Evolutionary conservation across 2,888 invertebrate genomes (phyloP).

Genomic region (Agonum fuliginosum): DNA sequence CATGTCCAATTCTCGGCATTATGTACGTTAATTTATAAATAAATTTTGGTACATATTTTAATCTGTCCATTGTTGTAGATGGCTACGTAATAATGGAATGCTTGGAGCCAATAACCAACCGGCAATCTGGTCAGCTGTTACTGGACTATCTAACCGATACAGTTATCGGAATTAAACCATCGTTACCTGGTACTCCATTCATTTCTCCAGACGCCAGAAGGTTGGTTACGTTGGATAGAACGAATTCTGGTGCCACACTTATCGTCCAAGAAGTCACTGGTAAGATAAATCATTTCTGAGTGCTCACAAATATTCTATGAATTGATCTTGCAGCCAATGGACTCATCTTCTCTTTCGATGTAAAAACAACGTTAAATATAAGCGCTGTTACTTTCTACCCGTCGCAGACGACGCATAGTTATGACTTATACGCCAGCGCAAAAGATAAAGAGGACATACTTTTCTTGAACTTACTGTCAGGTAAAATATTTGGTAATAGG

Average conservation of each 20-base stretch:
- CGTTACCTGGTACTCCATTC: constrained; percentile 79
- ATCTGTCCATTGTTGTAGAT: constrained; percentile 75
- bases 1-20: constrained; percentile 82
- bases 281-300: constrained; percentile 70
- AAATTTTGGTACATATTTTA: constrained; percentile 32
- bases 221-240: constrained; percentile 80
- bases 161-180: constrained; percentile 78
- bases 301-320: too few species aligned
- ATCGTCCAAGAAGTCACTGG: constrained; percentile 80
- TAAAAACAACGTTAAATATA: constrained; percentile 83
- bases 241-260: constrained; percentile 76
- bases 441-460: constrained; percentile 83
- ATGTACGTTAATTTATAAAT: constrained; percentile 75
- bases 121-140: constrained; percentile 80
- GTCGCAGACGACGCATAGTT: constrained; percentile 82
- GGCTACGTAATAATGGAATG: constrained; percentile 84
- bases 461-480: constrained; percentile 81
- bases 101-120: constrained; percentile 79
- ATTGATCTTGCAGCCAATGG: constrained; percentile 78
- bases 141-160: constrained; percentile 84
- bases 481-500: constrained; percentile 69
- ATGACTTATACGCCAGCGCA: constrained; percentile 83
- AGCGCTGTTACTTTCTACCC: constrained; percentile 84
- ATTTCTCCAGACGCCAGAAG: constrained; percentile 83
- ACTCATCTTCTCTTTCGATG: constrained; percentile 82